A percentile compares a stretch with the other conserved stretches of the same genome.
Evolutionary conservation across 2,888 invertebrate genomes (phyloP).

Genomic region (Agrotis ipsilon): DNA sequence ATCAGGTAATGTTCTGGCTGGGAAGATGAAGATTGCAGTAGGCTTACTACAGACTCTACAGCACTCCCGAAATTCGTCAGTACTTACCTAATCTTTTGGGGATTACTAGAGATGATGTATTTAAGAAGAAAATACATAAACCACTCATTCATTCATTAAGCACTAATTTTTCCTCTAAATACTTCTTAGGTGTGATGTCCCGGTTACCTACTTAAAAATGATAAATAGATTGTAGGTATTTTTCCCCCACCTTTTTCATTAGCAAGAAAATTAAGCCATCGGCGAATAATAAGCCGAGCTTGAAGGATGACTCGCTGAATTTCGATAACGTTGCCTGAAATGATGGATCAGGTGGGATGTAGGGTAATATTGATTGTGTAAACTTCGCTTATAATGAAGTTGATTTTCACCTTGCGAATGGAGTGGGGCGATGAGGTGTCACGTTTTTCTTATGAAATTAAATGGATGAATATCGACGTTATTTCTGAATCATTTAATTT

Average conservation of each 20-base stretch:
- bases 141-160: too few species aligned
- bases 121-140: too few species aligned
- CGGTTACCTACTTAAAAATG: background rate
- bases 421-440: background rate
- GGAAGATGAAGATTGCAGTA: too few species aligned
- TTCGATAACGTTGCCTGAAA: slow-evolving; percentile 44
- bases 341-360: slow-evolving; percentile 60
- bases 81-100: too few species aligned
- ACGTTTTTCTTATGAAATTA: too few species aligned
- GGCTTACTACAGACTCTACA: too few species aligned
- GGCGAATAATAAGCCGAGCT: slow-evolving; percentile 43
- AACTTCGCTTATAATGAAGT: slow-evolving; percentile 50
- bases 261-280: slow-evolving; percentile 48
- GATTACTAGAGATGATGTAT: too few species aligned
- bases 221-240: slow-evolving; percentile 26
- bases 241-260: slow-evolving; percentile 39
- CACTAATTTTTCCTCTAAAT: too few species aligned
- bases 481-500: too few species aligned
- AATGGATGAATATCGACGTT: too few species aligned
- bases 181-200: slow-evolving; percentile 1
- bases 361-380: slow-evolving; percentile 50
- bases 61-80: too few species aligned
- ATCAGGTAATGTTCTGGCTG: too few species aligned
- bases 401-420: slow-evolving; percentile 20
- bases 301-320: slow-evolving; percentile 59